These are phyloP conservation scores for Epistrophella euchroma DNA, from an alignment of 2,888 invertebrate genomes.

Conservation along the genomic window DNA sequence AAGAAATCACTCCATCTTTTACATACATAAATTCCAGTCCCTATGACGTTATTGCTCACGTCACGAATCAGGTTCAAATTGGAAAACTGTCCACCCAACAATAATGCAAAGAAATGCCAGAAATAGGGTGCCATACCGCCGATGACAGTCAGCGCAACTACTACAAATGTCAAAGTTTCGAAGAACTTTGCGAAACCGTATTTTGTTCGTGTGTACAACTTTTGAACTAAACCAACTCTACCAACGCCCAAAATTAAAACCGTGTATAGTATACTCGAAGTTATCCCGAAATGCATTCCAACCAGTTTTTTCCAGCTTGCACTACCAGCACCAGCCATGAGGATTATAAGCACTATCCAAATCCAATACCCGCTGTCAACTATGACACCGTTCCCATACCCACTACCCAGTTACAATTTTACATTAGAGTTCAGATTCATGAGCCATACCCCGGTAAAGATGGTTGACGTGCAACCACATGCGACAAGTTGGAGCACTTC, in stretches of 20 bases:
- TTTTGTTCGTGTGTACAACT: constrained; percentile 51
- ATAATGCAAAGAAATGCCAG: neutral
- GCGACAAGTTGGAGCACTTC: constrained; percentile 68
- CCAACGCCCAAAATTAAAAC: constrained; percentile 70
- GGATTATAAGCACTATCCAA: constrained; percentile 27
- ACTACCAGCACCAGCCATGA: constrained; percentile 1
- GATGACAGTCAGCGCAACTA: constrained; percentile 50
- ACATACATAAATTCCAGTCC: neutral
- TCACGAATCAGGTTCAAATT: constrained; percentile 18
- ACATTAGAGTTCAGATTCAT: constrained; percentile 8
- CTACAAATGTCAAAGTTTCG: constrained; percentile 67
- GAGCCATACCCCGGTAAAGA: constrained; percentile 19
- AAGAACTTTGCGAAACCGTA: constrained; percentile 43
- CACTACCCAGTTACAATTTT: constrained; percentile 17
- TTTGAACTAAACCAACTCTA: constrained; percentile 70
- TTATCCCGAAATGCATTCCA: constrained; percentile 64
- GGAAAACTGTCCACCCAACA: constrained; percentile 15
- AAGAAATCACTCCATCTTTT: neutral
- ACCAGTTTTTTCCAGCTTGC: constrained; percentile 38
- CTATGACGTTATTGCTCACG: constrained; percentile 36
- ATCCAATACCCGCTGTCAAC: constrained; percentile 21
- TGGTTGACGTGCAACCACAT: constrained; percentile 61
- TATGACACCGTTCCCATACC: constrained; percentile 30
- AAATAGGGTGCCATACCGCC: neutral
- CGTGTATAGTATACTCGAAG: constrained; percentile 23